Base-by-base conservation (phyloP, 2,888 invertebrate species). In the Hypomecis punctinalis region DNA sequence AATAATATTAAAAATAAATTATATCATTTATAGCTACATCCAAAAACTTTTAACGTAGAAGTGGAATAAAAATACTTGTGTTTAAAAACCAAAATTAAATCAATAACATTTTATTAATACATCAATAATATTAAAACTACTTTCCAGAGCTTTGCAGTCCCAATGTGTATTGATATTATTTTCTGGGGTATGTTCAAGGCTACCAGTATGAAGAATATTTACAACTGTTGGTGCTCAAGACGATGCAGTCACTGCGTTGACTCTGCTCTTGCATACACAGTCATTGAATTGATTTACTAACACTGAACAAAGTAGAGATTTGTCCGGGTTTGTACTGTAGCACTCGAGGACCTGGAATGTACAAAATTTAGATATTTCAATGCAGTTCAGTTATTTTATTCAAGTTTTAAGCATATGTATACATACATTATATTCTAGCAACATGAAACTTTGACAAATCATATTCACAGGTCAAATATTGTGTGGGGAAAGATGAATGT, bases 201-300 rank as follows among this genome's bases (percentile, higher is more conserved):
- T 74, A 76, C 40, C 6, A 33, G 33, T 52, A 67, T 69, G 68
- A 58, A 52, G 67, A 76, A 76, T 79, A 79, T 82, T 74, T 81
- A 81, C 78, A 82, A 69, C 61, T 68, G 8, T 2, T 13, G 40
- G 37, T 40, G 75, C 74, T 90, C 85, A 91, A 73, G 91, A 90
- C 1, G 86, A 79, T 11, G 90, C 87, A 0, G 91, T 79, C 40
- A 93, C 83, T 0, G 92, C 90, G 9, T 91, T 86, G 48, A 93
- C 80, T 71, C 93, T 83, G 78, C 91, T 93, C 81, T 87, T 85
- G 85, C 93, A 92, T 53, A 93, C 93, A 86, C 93, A 93, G 83
- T 93, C 91, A 89, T 92, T 92, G 81, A 93, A 93, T 77, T 92
- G 80, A 84, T 89, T 91, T 77, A 93, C 93, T 86, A 92, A 69